These are phyloP conservation scores for Silurus aristotelis DNA, from an alignment of 2,797 vertebrate genomes.

Conservation along the genomic window DNA sequence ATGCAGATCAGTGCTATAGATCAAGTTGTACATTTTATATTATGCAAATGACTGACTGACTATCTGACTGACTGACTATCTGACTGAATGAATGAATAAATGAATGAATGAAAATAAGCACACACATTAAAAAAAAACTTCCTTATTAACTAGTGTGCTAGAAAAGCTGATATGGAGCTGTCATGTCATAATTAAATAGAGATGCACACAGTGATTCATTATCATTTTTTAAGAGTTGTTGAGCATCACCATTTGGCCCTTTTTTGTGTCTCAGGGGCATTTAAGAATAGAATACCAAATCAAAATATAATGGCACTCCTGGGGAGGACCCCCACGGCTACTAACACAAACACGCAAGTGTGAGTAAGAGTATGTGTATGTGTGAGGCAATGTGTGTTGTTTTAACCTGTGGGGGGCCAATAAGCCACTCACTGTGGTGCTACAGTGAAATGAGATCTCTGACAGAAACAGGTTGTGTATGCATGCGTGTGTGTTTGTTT, in stretches of 20 bases:
- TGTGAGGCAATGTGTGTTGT: conserved; percentile 45
- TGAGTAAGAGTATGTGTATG: conserved; percentile 46
- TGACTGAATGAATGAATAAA: no score
- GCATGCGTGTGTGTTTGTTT: neutral
- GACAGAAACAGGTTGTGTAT: neutral
- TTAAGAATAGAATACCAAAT: conserved; percentile 63
- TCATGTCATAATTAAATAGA: conserved; percentile 16
- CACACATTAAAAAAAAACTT: neutral
- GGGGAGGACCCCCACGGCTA: conserved; percentile 55
- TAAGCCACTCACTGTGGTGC: conserved; percentile 41
- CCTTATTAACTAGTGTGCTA: neutral
- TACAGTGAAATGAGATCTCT: conserved; percentile 27
- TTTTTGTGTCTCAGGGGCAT: conserved; percentile 51
- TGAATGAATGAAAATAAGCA: neutral
- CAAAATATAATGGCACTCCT: conserved; percentile 63
- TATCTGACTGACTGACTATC: no score
- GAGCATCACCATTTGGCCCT: conserved; percentile 46
- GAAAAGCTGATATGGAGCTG: neutral
- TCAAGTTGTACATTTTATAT: neutral
- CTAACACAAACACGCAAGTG: conserved; percentile 57
- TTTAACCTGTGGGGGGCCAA: conserved; percentile 48
- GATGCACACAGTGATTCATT: conserved; percentile 33
- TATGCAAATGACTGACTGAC: neutral
- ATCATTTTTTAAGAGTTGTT: conserved; percentile 18
- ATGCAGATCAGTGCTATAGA: neutral